Percentiles rank a stretch among this genome's conserved stretches.
phyloP scores from a whole-genome alignment of 1,140 invertebrate species.

The Sycobia sp. region DNA sequence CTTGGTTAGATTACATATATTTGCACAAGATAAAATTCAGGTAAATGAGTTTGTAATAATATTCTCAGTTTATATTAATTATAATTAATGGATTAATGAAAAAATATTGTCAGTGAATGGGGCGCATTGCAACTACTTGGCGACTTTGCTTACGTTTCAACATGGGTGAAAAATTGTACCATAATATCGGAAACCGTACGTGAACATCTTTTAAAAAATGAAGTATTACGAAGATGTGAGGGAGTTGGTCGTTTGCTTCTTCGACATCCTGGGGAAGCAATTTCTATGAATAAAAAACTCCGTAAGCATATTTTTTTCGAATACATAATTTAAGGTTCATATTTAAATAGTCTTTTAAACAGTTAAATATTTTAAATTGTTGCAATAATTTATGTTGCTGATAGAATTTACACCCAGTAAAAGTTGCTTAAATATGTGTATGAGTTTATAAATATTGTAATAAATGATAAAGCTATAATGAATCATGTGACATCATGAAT shows the following conservation, averaged over 20 bases:
- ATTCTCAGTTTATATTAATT: neutral
- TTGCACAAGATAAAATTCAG: constrained; percentile 79
- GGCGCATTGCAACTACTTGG: constrained; percentile 72
- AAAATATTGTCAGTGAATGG: constrained; percentile 61
- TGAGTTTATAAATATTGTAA: no score
- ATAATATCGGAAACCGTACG: constrained; percentile 64
- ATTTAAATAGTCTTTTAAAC: no score
- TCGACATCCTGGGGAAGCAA: constrained; percentile 74
- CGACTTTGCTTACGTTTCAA: constrained; percentile 76
- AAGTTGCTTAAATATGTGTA: no score
- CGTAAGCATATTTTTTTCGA: constrained; percentile 4
- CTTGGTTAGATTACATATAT: constrained; percentile 84
- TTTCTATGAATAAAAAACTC: constrained; percentile 65
- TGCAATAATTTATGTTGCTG: no score
- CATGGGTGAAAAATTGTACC: constrained; percentile 72
- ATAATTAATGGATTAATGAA: no score
- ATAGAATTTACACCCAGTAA: no score
- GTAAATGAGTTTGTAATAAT: constrained; percentile 59
- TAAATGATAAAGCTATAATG: no score
- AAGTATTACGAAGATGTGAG: constrained; percentile 77
- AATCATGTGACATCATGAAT: no score
- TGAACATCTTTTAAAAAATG: constrained; percentile 74
- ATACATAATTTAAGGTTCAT: no score
- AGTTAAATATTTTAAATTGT: neutral
- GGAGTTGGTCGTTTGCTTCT: constrained; percentile 77